Evolutionary conservation across 2,113 vertebrate species (phyloP).

Genomic region (Sinocyclocheilus anshuiensis): DNA sequence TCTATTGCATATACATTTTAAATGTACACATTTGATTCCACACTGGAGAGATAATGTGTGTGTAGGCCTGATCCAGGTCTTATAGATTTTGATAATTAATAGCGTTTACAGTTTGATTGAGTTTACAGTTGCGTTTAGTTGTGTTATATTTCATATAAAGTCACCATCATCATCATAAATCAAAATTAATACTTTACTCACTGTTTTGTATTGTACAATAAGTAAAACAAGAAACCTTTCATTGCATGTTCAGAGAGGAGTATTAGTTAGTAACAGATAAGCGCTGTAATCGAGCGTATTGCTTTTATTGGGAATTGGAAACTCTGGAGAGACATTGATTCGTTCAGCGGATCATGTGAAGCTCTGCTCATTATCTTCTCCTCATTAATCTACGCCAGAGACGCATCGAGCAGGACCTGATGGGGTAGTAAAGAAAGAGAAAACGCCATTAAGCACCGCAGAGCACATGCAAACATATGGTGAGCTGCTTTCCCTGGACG

Average conservation of each 20-base stretch:
- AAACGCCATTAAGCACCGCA: not conserved
- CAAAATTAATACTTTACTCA: not conserved
- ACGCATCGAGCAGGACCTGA: not conserved
- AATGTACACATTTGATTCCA: too few species aligned
- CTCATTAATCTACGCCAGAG: not conserved
- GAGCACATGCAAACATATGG: not conserved
- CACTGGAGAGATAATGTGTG: too few species aligned
- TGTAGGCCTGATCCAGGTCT: not conserved
- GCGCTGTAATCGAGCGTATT: not conserved
- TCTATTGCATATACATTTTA: not conserved
- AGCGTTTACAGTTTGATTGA: not conserved
- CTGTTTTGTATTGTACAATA: not conserved
- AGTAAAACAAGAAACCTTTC: not conserved
- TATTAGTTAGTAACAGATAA: not conserved
- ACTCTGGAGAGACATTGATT: not conserved
- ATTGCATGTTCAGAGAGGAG: not conserved
- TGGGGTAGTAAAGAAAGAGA: not conserved
- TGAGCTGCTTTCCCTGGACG: not conserved
- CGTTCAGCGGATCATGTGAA: not conserved
- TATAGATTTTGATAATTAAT: not conserved
- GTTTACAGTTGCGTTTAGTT: not conserved
- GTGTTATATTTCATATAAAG: not conserved
- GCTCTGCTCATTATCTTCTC: conserved; percentile 21
- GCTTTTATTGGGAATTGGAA: not conserved
- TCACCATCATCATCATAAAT: not conserved